Conservation (phyloP, 2,113 vertebrate genomes). For the Hyperopisus bebe region DNA sequence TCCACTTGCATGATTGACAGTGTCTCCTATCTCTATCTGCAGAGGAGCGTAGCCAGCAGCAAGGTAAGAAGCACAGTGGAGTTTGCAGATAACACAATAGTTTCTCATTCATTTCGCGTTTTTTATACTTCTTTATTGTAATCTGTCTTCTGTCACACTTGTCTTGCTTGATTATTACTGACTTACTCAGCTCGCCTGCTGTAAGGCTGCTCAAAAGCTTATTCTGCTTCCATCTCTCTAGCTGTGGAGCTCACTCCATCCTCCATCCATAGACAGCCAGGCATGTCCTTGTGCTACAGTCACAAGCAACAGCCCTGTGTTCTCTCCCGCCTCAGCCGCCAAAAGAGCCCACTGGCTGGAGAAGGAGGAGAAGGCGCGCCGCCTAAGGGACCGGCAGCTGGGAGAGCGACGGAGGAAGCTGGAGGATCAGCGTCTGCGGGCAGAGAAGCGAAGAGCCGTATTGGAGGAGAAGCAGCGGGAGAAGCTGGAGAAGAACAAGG, state of each 20-base stretch:
- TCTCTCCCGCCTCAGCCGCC: conserved; percentile 55
- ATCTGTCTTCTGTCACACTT: not conserved
- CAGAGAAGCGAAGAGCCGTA: conserved; percentile 71
- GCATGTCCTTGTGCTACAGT: not conserved
- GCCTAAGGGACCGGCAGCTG: conserved; percentile 82
- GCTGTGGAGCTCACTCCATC: not conserved
- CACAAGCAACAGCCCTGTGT: not conserved
- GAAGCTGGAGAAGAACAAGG: conserved; percentile 95
- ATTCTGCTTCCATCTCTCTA: not conserved
- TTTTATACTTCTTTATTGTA: not conserved
- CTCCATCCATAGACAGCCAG: not conserved
- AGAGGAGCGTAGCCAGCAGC: conserved; percentile 65
- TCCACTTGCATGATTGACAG: conserved; percentile 36
- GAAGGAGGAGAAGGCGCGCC: conserved; percentile 85
- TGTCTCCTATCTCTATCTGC: conserved; percentile 52
- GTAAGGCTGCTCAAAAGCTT: not conserved
- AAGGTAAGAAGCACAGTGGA: conserved; percentile 58
- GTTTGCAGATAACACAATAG: not conserved
- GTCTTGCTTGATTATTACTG: not conserved
- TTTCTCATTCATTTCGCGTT: conserved; percentile 17
- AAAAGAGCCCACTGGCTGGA: conserved; percentile 92
- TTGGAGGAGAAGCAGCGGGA: conserved; percentile 87
- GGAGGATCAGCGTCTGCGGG: conserved; percentile 84
- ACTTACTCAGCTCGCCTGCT: not conserved
- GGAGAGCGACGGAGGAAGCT: conserved; percentile 79